Evolutionary conservation across 2,888 invertebrate species (phyloP).

Genomic region (Operophtera brumata): DNA sequence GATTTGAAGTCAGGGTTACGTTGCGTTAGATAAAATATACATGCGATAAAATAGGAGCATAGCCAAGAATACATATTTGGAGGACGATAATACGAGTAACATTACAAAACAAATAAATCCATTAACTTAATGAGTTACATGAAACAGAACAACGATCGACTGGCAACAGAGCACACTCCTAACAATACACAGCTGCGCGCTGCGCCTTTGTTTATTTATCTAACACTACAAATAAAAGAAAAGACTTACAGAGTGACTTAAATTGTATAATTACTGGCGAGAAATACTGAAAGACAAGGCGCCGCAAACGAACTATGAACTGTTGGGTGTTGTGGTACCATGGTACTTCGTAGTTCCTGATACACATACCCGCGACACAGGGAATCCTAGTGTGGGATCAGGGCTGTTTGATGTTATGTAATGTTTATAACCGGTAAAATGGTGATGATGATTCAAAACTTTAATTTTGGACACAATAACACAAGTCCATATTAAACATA

Average conservation of each 20-base stretch:
- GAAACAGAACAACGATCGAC: slow-evolving; percentile 64
- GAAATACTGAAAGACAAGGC: background rate
- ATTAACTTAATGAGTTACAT: slow-evolving; percentile 50
- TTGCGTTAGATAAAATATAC: background rate
- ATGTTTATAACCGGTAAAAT: too few species aligned
- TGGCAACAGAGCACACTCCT: slow-evolving; percentile 38
- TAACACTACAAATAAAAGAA: slow-evolving; percentile 15
- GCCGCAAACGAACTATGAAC: too few species aligned
- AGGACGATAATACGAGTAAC: slow-evolving; percentile 18
- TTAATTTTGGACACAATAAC: too few species aligned
- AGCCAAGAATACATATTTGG: slow-evolving; percentile 11
- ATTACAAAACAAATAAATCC: slow-evolving; percentile 39
- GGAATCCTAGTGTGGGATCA: too few species aligned
- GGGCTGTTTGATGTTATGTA: too few species aligned
- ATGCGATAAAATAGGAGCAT: background rate
- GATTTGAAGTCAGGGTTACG: too few species aligned
- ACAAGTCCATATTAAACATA: too few species aligned
- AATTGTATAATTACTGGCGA: background rate
- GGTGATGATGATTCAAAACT: too few species aligned
- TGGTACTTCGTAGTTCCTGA: too few species aligned
- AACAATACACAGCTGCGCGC: slow-evolving; percentile 27
- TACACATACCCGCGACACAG: too few species aligned
- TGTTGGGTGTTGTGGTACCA: too few species aligned
- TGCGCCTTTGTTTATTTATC: slow-evolving; percentile 36
- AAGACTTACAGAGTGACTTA: slow-evolving; percentile 5